Conservation (phyloP, 2,113 vertebrate genomes). For the Perca schrenkii region DNA sequence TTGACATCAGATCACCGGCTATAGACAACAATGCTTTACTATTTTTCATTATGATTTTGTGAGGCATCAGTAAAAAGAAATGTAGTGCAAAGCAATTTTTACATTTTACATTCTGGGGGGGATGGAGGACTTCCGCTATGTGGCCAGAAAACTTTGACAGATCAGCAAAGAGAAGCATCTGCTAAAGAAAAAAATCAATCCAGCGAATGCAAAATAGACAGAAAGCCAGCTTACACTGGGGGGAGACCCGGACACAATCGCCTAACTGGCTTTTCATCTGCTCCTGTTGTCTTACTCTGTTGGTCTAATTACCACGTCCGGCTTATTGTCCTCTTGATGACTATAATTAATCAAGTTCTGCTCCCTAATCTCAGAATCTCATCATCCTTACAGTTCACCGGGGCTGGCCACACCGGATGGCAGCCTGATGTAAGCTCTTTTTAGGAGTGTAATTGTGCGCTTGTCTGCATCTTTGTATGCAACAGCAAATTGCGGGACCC, state of each 20-base stretch:
- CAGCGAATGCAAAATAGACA: conserved; percentile 69
- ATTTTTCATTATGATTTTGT: neutral
- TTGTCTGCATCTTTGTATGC: conserved; percentile 65
- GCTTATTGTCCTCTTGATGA: conserved; percentile 78
- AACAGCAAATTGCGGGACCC: conserved; percentile 44
- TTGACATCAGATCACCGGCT: neutral
- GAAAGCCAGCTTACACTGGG: conserved; percentile 60
- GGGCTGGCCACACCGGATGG: conserved; percentile 65
- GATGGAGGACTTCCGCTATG: neutral
- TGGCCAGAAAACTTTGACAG: conserved; percentile 23
- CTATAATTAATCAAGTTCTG: conserved; percentile 79
- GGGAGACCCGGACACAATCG: conserved; percentile 49
- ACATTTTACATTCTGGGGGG: neutral
- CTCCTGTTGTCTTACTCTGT: conserved; percentile 64
- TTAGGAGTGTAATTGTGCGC: conserved; percentile 55
- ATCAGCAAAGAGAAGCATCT: conserved; percentile 70
- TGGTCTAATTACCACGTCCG: conserved; percentile 72
- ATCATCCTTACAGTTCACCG: conserved; percentile 65
- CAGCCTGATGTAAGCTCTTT: conserved; percentile 74
- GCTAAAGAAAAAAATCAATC: conserved; percentile 57
- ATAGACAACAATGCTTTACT: neutral
- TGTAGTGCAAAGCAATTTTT: neutral
- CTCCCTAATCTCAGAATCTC: conserved; percentile 77
- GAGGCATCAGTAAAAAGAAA: neutral
- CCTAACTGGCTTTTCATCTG: conserved; percentile 70